Percentiles rank a stretch among this genome's conserved stretches.
phyloP scores from a whole-genome alignment of 2,888 invertebrate species.

The Calameuta filiformis region DNA sequence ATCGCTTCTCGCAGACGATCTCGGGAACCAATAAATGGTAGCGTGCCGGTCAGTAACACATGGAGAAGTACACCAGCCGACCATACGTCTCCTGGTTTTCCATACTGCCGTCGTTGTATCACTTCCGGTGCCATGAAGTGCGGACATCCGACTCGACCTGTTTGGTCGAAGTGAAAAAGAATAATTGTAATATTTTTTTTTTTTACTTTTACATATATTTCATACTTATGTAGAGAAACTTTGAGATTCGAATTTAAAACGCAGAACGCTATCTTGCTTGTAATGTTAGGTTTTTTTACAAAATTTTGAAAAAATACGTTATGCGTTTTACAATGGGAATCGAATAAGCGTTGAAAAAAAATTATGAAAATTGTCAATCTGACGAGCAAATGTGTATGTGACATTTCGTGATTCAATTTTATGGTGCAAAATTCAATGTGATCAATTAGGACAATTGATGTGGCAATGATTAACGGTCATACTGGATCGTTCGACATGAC shows the following conservation, averaged over 20 bases:
- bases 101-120: conserved; percentile 88
- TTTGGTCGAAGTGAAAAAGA: conserved; percentile 10
- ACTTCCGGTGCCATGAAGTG: conserved; percentile 99
- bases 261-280: neutral
- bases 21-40: conserved; percentile 96
- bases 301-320: too few species aligned
- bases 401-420: too few species aligned
- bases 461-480: too few species aligned
- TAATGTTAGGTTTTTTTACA: too few species aligned
- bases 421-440: too few species aligned
- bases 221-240: neutral
- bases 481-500: too few species aligned
- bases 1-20: conserved; percentile 93
- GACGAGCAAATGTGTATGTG: too few species aligned
- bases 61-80: conserved; percentile 95
- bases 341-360: too few species aligned
- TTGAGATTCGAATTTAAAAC: neutral
- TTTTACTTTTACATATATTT: neutral
- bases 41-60: conserved; percentile 90
- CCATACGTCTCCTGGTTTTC: conserved; percentile 98
- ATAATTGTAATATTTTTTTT: neutral
- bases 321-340: too few species aligned
- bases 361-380: too few species aligned
- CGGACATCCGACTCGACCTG: conserved; percentile 94
- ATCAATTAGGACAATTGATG: too few species aligned